Percentiles rank a stretch among this genome's conserved stretches.
Evolutionary conservation across 1,140 invertebrate species (phyloP).

Genomic region (Pantala flavescens): DNA sequence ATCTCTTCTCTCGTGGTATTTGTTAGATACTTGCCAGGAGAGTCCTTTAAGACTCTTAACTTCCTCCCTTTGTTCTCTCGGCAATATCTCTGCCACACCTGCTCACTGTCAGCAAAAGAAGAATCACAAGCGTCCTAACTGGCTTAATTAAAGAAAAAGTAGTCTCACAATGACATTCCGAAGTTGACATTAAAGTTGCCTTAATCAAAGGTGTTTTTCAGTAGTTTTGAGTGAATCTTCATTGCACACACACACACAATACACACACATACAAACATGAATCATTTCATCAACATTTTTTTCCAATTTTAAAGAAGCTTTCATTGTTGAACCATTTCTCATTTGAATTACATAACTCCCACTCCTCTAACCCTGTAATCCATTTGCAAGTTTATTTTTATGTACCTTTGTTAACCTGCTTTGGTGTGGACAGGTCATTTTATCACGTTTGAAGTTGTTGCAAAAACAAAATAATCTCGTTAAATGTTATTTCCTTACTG

Average conservation of each 20-base stretch:
- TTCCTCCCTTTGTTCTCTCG: neutral
- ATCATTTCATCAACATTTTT: neutral
- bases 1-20: no score
- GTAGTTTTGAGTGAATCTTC: neutral
- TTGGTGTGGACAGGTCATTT: neutral
- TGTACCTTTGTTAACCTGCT: neutral
- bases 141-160: neutral
- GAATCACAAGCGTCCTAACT: neutral
- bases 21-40: no score
- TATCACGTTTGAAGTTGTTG: slow-evolving; percentile 2
- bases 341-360: neutral
- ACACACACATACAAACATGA: neutral
- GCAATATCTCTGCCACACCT: neutral
- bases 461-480: slow-evolving; percentile 17
- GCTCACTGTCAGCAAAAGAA: neutral
- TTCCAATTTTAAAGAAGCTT: neutral
- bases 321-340: neutral
- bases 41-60: no score
- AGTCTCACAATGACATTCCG: slow-evolving; percentile 3
- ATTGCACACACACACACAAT: neutral
- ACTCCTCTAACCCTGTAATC: no score
- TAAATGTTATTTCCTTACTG: slow-evolving; percentile 21
- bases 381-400: neutral
- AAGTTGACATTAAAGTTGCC: neutral
- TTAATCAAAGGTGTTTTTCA: slow-evolving; percentile 7